Evolutionary conservation across 2,888 invertebrate species (phyloP), one percentile per base, ranked within the genome.

Genomic region (Mythimna impura): DNA sequence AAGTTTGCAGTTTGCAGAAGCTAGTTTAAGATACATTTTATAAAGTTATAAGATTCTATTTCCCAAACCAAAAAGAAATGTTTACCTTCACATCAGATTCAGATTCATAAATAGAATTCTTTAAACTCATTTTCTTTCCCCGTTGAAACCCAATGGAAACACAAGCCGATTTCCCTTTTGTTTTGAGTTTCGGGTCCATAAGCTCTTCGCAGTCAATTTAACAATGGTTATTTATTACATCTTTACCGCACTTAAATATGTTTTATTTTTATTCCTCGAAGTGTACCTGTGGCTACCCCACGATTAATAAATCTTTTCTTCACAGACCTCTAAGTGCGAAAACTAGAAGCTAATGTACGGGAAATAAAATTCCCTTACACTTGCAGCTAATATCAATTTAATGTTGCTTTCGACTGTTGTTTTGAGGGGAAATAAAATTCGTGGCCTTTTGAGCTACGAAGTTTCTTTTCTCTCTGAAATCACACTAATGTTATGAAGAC

Each of bases 121-220:
- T 64, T 64, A 76, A 78, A 78, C 71, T 71, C 79, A 66, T 70
- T 79, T 75, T 84, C 68, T 78, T 78, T 66, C 60, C 43, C 73
- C 64, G 75, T 78, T 79, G 65, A 82, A 81, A 83, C 81, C 83
- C 83, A 87, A 85, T 88, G 80, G 89, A 69, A 86, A 88, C 83
- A 84, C 76, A 79, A 78, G 83, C 87, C 87, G 88, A 92, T 90
- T 88, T 89, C 88, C 90, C 90, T 89, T 91, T 89, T 91, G 89
- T 91, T 92, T 88, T 88, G 81, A 90, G 89, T 92, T 94, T 90
- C 91, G 88, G 92, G 91, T 86, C 93, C 92, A 93, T 95, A 94
- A 94, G 92, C 90, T 92, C 92, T 94, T 93, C 91, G 86, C 95
- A 94, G 93, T 94, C 94, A 95, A 95, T 95, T 95, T 94, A 95